phyloP scores from a whole-genome alignment of 2,888 invertebrate species.

The Polylopha cassiicola region DNA sequence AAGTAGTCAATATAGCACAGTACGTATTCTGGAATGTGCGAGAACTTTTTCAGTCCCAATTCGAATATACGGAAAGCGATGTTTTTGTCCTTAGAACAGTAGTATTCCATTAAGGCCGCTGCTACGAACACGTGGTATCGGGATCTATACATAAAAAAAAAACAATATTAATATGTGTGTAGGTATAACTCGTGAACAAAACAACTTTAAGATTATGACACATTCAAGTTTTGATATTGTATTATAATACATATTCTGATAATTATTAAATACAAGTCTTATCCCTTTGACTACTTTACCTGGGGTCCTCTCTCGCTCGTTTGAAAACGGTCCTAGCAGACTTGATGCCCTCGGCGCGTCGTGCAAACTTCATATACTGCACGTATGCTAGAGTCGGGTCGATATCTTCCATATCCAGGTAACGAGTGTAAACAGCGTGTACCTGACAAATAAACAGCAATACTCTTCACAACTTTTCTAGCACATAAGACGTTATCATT shows the following conservation, averaged over 20 bases:
- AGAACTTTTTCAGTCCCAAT: constrained; percentile 97
- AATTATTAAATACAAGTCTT: neutral
- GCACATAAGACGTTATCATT: neutral
- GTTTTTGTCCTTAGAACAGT: constrained; percentile 98
- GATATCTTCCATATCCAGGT: constrained; percentile 91
- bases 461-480: neutral
- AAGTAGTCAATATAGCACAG: constrained; percentile 97
- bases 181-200: no score
- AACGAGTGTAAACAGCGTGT: constrained; percentile 95
- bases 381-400: constrained; percentile 98
- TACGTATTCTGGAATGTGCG: constrained; percentile 96
- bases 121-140: constrained; percentile 97
- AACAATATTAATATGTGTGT: neutral
- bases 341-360: constrained; percentile 98
- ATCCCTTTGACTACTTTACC: constrained; percentile 42
- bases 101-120: constrained; percentile 99
- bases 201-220: no score
- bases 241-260: no score
- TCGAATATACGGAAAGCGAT: constrained; percentile 98
- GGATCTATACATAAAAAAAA: constrained; percentile 67
- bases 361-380: constrained; percentile 99
- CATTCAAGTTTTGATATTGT: no score
- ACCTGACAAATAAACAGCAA: constrained; percentile 42
- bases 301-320: constrained; percentile 92
- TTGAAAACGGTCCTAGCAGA: constrained; percentile 97